Conservation (phyloP, 2,113 vertebrate species). For the Cyanoliseus patagonus region DNA sequence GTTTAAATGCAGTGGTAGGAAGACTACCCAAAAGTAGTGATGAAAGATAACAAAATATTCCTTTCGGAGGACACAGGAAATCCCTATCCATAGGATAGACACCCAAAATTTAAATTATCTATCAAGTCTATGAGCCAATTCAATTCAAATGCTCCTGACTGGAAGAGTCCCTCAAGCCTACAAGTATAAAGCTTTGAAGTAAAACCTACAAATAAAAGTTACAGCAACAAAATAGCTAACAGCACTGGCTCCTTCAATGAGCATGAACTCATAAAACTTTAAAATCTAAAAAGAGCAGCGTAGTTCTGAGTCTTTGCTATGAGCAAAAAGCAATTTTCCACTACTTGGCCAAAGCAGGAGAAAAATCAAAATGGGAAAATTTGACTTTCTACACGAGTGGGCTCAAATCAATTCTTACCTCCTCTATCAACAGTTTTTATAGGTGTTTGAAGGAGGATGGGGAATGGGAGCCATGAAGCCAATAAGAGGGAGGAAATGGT, state of each 20-base stretch:
- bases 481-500: not conserved
- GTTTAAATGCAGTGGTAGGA: not conserved
- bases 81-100: not conserved
- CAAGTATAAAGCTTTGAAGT: not conserved
- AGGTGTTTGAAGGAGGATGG: not conserved
- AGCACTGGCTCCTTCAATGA: not conserved
- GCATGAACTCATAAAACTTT: not conserved
- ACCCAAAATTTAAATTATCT: not conserved
- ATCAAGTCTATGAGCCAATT: not conserved
- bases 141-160: not conserved
- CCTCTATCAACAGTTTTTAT: not conserved
- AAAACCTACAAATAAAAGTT: not conserved
- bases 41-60: not conserved
- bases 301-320: not conserved
- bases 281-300: not conserved
- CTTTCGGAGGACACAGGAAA: not conserved
- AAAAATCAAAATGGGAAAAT: constrained; percentile 4
- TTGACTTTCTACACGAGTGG: not conserved
- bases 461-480: not conserved
- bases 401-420: not conserved
- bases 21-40: fast-evolving
- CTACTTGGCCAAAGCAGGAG: not conserved
- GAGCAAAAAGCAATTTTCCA: constrained; percentile 37
- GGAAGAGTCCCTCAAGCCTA: not conserved
- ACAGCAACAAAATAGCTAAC: not conserved